These are phyloP conservation scores for Pterobdella sp. DNA, from an alignment of 2,888 invertebrate species.

Conservation along the genomic window DNA sequence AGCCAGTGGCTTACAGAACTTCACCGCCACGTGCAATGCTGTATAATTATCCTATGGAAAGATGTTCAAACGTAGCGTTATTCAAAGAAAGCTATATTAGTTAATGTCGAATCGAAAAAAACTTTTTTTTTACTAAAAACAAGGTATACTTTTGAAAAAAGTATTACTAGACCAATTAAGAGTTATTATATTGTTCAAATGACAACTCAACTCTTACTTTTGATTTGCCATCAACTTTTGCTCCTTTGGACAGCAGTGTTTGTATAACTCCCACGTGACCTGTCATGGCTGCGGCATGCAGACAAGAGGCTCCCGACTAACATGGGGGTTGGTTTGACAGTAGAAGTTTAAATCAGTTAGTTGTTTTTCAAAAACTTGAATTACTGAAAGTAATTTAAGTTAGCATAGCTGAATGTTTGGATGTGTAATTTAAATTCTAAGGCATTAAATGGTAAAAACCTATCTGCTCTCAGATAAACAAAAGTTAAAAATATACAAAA, in stretches of 20 bases:
- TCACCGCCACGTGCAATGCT: slow-evolving; percentile 89
- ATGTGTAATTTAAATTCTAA: background rate
- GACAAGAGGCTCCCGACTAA: slow-evolving; percentile 90
- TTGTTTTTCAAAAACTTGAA: no score
- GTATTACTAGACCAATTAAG: background rate
- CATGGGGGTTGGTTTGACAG: no score
- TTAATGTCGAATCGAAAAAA: background rate
- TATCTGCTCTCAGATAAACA: background rate
- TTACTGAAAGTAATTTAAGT: no score
- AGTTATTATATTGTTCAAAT: background rate
- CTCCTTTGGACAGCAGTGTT: slow-evolving; percentile 86
- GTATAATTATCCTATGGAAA: slow-evolving; percentile 81
- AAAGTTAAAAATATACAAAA: background rate
- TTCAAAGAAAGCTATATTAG: background rate
- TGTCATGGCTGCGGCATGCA: slow-evolving; percentile 91
- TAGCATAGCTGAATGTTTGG: no score
- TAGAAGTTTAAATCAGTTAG: no score
- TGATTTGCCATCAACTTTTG: slow-evolving; percentile 87
- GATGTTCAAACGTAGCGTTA: background rate
- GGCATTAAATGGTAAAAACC: background rate
- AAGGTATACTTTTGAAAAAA: background rate
- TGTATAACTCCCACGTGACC: slow-evolving; percentile 96
- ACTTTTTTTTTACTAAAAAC: background rate
- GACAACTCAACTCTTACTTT: slow-evolving; percentile 60
- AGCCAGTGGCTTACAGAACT: slow-evolving; percentile 65